Conservation (phyloP, 1,140 invertebrate species). For the Oncopodura yosiiana region DNA sequence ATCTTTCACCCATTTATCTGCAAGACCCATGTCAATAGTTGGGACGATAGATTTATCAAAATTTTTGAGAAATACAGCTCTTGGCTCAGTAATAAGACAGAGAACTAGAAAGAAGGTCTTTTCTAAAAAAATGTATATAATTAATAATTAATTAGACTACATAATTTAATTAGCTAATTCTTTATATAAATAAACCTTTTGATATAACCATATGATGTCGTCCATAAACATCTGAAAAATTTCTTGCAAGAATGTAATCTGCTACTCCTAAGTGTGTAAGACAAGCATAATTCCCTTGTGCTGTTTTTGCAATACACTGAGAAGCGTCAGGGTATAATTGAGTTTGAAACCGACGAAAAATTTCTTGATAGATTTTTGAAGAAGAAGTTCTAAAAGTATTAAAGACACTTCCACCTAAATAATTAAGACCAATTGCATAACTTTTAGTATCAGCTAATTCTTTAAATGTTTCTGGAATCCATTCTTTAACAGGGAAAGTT, state of each 20-base stretch:
- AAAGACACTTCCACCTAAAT: slow-evolving; percentile 5
- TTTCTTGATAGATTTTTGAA: not conserved
- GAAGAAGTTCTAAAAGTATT: slow-evolving; percentile 1
- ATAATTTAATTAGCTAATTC: too few species aligned
- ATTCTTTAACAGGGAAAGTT: not conserved
- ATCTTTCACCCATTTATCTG: not conserved
- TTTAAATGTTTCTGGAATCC: not conserved
- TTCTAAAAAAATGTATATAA: not conserved
- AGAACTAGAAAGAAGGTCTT: not conserved
- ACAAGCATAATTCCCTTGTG: not conserved
- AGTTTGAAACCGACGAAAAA: not conserved
- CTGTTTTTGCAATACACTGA: not conserved
- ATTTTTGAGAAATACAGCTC: not conserved
- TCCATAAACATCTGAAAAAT: not conserved
- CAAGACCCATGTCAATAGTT: not conserved
- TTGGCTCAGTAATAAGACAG: not conserved
- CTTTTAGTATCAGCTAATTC: slow-evolving; percentile 1
- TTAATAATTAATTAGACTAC: too few species aligned
- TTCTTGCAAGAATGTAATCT: not conserved
- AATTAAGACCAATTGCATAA: not conserved
- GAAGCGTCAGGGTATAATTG: not conserved
- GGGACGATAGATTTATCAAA: not conserved
- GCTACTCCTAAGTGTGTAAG: not conserved
- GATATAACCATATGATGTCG: not conserved
- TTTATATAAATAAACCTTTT: too few species aligned